phyloP scores from a whole-genome alignment of 2,888 invertebrate species.

The Allolobophora icterica region DNA sequence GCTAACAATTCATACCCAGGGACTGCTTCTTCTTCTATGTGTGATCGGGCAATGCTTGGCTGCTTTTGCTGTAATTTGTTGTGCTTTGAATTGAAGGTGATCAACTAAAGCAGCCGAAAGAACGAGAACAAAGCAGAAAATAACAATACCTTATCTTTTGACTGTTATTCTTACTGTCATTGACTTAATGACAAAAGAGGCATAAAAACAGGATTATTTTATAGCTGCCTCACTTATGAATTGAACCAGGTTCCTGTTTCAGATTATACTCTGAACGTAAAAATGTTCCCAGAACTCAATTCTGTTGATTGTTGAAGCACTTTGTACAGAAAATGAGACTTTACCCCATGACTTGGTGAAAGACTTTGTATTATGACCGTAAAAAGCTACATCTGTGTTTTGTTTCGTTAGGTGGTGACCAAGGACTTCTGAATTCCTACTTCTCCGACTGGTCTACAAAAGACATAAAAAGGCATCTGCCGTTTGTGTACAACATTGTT shows the following conservation, averaged over 20 bases:
- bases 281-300: background rate
- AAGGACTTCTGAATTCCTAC: slow-evolving; percentile 91
- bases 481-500: slow-evolving; percentile 98
- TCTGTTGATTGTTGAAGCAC: background rate
- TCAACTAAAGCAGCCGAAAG: no score
- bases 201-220: background rate
- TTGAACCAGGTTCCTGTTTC: background rate
- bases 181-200: background rate
- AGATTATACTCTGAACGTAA: no score
- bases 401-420: slow-evolving; percentile 73
- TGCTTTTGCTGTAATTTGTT: no score
- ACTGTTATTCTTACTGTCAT: background rate
- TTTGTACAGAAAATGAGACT: background rate
- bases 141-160: background rate
- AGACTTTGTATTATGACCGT: background rate
- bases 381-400: background rate
- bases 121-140: no score
- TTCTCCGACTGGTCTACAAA: slow-evolving; percentile 92
- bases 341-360: background rate
- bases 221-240: background rate
- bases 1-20: no score
- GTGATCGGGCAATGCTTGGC: no score
- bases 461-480: slow-evolving; percentile 89
- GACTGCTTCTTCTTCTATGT: no score
- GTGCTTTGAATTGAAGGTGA: no score